Base-by-base conservation (phyloP, 2,797 vertebrate genomes). In the Falco naumanni region DNA sequence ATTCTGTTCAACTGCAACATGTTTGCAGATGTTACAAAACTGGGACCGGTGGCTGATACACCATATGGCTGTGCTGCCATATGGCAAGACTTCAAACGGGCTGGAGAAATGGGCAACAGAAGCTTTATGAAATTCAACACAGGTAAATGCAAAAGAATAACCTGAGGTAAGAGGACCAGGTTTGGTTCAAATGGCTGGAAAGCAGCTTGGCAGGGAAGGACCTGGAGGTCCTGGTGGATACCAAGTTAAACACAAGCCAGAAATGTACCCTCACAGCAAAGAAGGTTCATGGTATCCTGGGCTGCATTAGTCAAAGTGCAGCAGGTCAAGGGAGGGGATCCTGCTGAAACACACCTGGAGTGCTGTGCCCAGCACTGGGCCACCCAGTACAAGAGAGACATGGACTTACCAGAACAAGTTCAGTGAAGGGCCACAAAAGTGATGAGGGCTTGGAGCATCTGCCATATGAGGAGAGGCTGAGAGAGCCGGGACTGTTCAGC, bases 181-280 rank as follows among this genome's bases (percentile, higher is more conserved):
- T 56, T 45, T 79, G 7, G 33, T 39, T 43, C 2, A 6, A 56
- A 56, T 21, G 17, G 24, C 10, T 56, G 72, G 24, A 88, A 92
- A 79, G 34, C 19, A 84, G 28, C 10, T 77, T 60, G 31, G 9
- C 31, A 54, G 54, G 25, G 19, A 77, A 53, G 19, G 26, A 80
- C 3, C 1, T 37, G 37, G 16, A 12, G 10, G 28, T 45, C 51
- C 11, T 68, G 24, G 29, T 45, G 54, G 29, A 51, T 0, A 0
- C 12, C 8, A 63, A 39, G 48, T 39, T 57, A 68, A 82, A 41
- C n/a, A 47, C 3, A 9, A 74, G 47, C 22, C 61, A 75, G 29
- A 75, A 68, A 39, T 17, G 33, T 25, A 7, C 15, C 45, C 33
- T 51, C 60, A 51, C 17, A 53, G 33, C 17, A 37, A 60, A 26